Base-by-base conservation (phyloP, 92 coral and sea anemone species). In the Desmophyllum pertusum region DNA sequence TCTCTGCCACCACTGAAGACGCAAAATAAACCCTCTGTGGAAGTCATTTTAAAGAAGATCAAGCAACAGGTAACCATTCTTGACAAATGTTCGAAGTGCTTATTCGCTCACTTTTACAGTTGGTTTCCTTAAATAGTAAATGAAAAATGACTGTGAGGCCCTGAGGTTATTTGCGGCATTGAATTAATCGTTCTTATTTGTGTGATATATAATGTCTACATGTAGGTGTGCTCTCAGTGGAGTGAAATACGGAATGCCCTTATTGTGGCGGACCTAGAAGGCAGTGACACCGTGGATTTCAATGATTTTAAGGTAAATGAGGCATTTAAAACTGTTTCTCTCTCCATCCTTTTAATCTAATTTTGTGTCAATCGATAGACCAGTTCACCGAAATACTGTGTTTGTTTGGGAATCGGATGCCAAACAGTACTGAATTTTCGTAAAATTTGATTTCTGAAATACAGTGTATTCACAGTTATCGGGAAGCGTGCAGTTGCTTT, bases 151-250 rank as follows among this genome's bases (percentile, higher is more conserved):
- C 55, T 50, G 55, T 50, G 55, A 21, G 18, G 3, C 10, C 70
- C 21, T 31, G 3, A 10, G 30, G 14, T 25, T 21, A 25, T 10
- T 63, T 63, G 70, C 37, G 7, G 70, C 70, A 10, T 63, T 25
- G 27, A 19, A 27, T 63, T 63, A 21, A 63, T 9, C 14, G 13
- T 50, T 6, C 15, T 2, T 13, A 50, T 38, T 36, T 17, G 18
- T 41, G 6, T 78, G 46, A 27, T 15, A 10, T 45, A 4, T 76
- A 43, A 21, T 61, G 9, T 55, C 62, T 63, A n/a, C n/a, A n/a
- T n/a, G n/a, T n/a, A 93, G 96, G 91, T 93, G 35, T 92, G 93
- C 33, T 21, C 91, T n/a, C 86, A 77, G 46, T 90, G 90, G 89
- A 90, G 63, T 27, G 92, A 93, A 74, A 53, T 93, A 23, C 89